Evolutionary conservation across 2,888 invertebrate species (phyloP), one percentile per base, ranked within the genome.

Genomic region (Parnassius smintheus): DNA sequence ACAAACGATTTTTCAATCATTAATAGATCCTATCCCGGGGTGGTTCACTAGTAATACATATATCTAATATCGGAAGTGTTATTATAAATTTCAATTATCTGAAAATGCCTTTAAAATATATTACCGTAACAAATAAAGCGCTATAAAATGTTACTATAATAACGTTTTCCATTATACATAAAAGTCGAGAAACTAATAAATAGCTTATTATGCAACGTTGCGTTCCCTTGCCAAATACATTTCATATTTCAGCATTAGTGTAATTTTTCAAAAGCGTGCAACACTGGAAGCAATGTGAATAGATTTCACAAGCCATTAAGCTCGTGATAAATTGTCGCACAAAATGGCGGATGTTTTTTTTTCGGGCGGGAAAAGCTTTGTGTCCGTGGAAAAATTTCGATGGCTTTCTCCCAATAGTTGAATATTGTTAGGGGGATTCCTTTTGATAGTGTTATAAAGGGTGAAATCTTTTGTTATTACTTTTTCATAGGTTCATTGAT

Each of bases 281-380:
- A 75, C 70, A 70, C 61, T 48, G 50, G 51, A 45, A 68, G 73
- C 75, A 68, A 70, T 71, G 72, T 85, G 88, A 85, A 87, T 90
- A 88, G 82, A 92, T 92, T 93, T 93, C 85, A 89, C 93, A 90
- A 88, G 81, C 93, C 93, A 93, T 94, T 93, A 93, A 90, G 81
- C 89, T 77, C 71, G 84, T 93, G 93, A 93, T 90, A 93, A 92
- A 94, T 93, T 80, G 87, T 78, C 74, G 74, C 59, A 75, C 88
- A 89, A 90, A 86, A 90, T 90, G 90, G 89, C 88, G 75, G 81
- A 72, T 70, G 64, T 65, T 67, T 72, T 72, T 82, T 82, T 83
- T 87, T 86, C 83, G 75, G 82, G 88, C 85, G 88, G 88, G 84
- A 88, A 86, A 86, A 75, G 76, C 69, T 76, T 80, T 80, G 81